Evolutionary conservation across 2,113 vertebrate genomes (phyloP).

Genomic region (Xenopus tropicalis): UCB_Xtro_10.0 CM004446.2:19714501-19715000

Average conservation of each 20-base stretch:
- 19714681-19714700: not conserved
- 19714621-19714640: too few species aligned
- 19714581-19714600: too few species aligned
- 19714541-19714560: too few species aligned
- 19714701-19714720: not conserved
- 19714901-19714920: not conserved
- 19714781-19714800: slow-evolving; percentile 1
- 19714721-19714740: not conserved
- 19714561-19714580: too few species aligned
- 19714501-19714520: too few species aligned
- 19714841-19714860: slow-evolving; percentile 28
- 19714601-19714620: too few species aligned
- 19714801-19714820: not conserved
- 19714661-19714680: not conserved
- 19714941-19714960: too few species aligned
- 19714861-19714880: slow-evolving; percentile 26
- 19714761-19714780: not conserved
- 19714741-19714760: not conserved
- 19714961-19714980: too few species aligned
- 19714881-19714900: slow-evolving; percentile 11
- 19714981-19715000: too few species aligned
- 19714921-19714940: not conserved
- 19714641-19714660: too few species aligned
- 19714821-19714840: slow-evolving; percentile 4
- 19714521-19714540: too few species aligned